Evolutionary conservation across 2,113 vertebrate genomes (phyloP).

Genomic region (Anthoscopus minutus): DNA sequence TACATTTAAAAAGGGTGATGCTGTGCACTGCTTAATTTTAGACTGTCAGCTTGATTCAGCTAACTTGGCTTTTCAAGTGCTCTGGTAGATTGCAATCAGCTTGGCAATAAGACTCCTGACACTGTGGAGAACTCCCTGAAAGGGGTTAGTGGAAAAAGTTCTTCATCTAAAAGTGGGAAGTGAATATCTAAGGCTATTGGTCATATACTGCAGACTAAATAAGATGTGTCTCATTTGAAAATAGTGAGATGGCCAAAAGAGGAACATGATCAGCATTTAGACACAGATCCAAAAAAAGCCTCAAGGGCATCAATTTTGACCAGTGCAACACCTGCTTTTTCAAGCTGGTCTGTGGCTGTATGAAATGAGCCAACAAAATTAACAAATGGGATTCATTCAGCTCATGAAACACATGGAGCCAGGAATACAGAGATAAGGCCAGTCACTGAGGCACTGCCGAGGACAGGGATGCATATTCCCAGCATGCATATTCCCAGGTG

Average conservation of each 20-base stretch:
- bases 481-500: neutral
- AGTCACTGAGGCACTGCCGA: neutral
- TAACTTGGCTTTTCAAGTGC: neutral
- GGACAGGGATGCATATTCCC: neutral
- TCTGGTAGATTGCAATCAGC: neutral
- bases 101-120: neutral
- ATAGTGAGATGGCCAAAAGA: neutral
- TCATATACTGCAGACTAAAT: neutral
- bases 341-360: neutral
- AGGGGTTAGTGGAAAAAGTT: neutral
- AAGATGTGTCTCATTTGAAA: neutral
- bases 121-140: neutral
- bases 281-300: neutral
- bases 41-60: conserved; percentile 23
- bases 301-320: neutral
- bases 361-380: too few relatives aligned
- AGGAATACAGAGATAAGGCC: neutral
- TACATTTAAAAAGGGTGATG: neutral
- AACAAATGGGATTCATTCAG: neutral
- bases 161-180: neutral
- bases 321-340: neutral
- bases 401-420: neutral
- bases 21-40: conserved; percentile 19
- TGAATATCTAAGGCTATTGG: neutral
- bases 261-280: neutral